A percentile compares a stretch with the other conserved stretches of the same genome.
phyloP scores from a whole-genome alignment of 2,113 vertebrate species.

The Sinocyclocheilus anophthalmus region DNA sequence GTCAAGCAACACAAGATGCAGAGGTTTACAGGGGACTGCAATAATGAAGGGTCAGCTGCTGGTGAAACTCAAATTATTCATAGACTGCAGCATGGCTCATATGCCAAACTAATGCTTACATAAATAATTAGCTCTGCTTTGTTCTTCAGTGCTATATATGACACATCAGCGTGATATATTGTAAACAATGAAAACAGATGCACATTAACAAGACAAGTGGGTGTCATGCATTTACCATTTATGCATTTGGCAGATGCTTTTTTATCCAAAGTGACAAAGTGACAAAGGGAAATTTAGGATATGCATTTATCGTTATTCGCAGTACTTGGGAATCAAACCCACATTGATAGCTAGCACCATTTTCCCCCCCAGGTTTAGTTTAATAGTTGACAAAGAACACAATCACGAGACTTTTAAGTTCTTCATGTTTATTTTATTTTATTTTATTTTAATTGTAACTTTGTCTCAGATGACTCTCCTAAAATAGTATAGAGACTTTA shows the following conservation, averaged over 20 bases:
- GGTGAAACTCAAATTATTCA: slow-evolving; percentile 11
- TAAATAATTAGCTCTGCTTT: slow-evolving; percentile 4
- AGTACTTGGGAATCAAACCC: not conserved
- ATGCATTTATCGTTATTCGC: not conserved
- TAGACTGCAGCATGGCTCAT: slow-evolving; percentile 2
- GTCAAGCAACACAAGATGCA: slow-evolving; percentile 37
- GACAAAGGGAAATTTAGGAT: not conserved
- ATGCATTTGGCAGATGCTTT: not conserved
- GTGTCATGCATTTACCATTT: not conserved
- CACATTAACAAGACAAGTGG: not conserved
- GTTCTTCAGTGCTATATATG: not conserved
- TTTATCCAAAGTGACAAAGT: not conserved
- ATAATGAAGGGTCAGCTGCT: slow-evolving; percentile 28
- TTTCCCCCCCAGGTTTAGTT: not conserved
- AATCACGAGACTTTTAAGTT: not conserved
- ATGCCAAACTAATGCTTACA: slow-evolving; percentile 1
- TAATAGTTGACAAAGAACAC: not conserved
- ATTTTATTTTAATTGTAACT: not conserved
- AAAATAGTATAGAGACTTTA: not conserved
- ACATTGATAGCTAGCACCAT: not conserved
- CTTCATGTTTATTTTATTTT: not conserved
- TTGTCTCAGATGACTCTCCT: not conserved
- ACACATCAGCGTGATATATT: not conserved
- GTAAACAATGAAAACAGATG: not conserved
- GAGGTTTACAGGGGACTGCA: slow-evolving; percentile 18